Evolutionary conservation across 2,888 invertebrate species (phyloP), one percentile per base, ranked within the genome.

Genomic region (Macrostomum cliftonense): DNA sequence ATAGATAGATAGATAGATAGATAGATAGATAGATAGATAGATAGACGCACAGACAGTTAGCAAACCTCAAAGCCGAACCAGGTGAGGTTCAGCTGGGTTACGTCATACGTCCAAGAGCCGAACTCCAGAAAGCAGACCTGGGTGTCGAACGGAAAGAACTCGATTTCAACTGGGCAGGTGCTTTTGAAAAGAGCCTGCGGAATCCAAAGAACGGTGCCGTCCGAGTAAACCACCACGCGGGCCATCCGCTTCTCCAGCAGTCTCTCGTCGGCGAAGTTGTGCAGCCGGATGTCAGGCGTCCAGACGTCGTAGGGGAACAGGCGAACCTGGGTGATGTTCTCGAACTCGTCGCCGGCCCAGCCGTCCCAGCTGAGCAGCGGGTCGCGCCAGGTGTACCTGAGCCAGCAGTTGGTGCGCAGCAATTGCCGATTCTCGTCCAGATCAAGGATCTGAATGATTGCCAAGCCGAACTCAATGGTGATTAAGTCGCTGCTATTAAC

Each of bases 341-440:
- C 28, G 28, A 28, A 28, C 28, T 28, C 5, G 9, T 9, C 9
- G 28, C 28, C 28, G 9, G 28, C 28, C 28, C 28, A 28, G 28
- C 28, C 9, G 28, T 28, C 28, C 51, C 51, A 50, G 17, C 38
- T 42, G 9, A 50, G 43, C 39, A 50, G 50, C 5, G 38, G 36
- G 16, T 50, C 51, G 11, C 42, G 42, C 51, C 51, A 50, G 28
- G 28, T 28, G 28, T 55, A 55, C 53, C 55, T 42, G 17, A 55
- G 54, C 55, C 55, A 55, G 13, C 53, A 50, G 42, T 53, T 55
- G 12, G 54, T 55, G 13, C 51, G 50, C 13, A 55, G 45, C 11
- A 55, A 53, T 42, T 55, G 55, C 37, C 55, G 54, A 11, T 51
- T 55, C 37, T 55, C 55, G 16, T 55, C 55, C 39, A 55, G 53